Conservation (phyloP, 2,113 vertebrate species). For the Ramphastos sulfuratus region DNA sequence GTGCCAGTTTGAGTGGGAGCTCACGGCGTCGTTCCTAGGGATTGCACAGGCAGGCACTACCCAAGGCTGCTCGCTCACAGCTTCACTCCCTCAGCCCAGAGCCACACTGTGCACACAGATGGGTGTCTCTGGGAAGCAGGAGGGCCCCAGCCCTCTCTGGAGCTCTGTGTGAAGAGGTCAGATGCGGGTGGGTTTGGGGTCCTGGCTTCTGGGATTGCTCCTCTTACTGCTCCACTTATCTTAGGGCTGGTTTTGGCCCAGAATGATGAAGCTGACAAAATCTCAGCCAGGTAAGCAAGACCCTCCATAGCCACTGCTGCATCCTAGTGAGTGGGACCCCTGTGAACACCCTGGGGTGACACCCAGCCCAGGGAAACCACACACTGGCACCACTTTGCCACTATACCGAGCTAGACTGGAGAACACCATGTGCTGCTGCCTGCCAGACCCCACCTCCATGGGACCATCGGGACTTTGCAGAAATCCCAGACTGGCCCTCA, state of each 20-base stretch:
- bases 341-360: accelerated
- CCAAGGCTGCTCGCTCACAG: accelerated
- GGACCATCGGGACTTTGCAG: neutral
- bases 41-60: neutral
- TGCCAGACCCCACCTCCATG: accelerated
- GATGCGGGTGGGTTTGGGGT: accelerated
- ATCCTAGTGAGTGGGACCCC: neutral
- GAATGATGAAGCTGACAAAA: neutral
- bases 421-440: neutral
- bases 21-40: accelerated
- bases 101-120: accelerated
- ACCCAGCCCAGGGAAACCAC: neutral
- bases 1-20: accelerated
- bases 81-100: neutral
- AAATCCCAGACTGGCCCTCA: accelerated
- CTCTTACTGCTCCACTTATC: neutral
- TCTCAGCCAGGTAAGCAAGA: neutral
- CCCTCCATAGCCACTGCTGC: accelerated
- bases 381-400: accelerated
- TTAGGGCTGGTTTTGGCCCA: neutral
- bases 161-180: neutral
- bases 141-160: accelerated
- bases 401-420: neutral
- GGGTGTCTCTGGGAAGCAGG: neutral
- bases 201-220: neutral